phyloP scores from a whole-genome alignment of 1,140 invertebrate genomes.

The Ceratina calcarata region DNA sequence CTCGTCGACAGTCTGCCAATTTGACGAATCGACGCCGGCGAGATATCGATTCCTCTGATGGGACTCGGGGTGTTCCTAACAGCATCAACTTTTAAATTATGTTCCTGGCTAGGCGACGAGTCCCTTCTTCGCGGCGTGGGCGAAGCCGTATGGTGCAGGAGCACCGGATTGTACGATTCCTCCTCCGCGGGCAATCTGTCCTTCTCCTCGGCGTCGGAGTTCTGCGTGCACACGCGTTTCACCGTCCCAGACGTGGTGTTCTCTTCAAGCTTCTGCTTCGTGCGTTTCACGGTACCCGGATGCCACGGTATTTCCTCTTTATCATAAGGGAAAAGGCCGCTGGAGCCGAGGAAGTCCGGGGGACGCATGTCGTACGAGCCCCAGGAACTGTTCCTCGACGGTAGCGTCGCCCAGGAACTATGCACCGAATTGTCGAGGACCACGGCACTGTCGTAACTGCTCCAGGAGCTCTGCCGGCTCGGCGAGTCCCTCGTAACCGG shows the following conservation, averaged over 20 bases:
- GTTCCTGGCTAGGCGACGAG: constrained; percentile 59
- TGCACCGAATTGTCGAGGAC: constrained; percentile 86
- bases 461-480: constrained; percentile 88
- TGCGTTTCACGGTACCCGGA: constrained; percentile 85
- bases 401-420: constrained; percentile 89
- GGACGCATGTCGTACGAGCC: constrained; percentile 86
- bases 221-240: constrained; percentile 81
- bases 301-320: constrained; percentile 85
- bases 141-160: constrained; percentile 74
- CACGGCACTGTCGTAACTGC: constrained; percentile 89
- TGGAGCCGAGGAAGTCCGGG: constrained; percentile 73
- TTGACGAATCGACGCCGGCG: constrained; percentile 61
- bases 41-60: constrained; percentile 74
- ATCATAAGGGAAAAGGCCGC: constrained; percentile 81
- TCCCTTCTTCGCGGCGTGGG: constrained; percentile 70
- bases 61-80: constrained; percentile 64
- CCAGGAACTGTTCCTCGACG: constrained; percentile 88
- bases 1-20: constrained; percentile 82
- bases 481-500: constrained; percentile 72
- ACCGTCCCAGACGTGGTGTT: constrained; percentile 75
- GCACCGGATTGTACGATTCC: constrained; percentile 72
- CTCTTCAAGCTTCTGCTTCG: constrained; percentile 88
- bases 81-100: constrained; percentile 55
- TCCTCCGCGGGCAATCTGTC: constrained; percentile 60
- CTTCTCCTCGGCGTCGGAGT: constrained; percentile 68